Evolutionary conservation across 1,140 invertebrate genomes (phyloP), one percentile per base, ranked within the genome.

Genomic region (Coptotermes formosanus): DNA sequence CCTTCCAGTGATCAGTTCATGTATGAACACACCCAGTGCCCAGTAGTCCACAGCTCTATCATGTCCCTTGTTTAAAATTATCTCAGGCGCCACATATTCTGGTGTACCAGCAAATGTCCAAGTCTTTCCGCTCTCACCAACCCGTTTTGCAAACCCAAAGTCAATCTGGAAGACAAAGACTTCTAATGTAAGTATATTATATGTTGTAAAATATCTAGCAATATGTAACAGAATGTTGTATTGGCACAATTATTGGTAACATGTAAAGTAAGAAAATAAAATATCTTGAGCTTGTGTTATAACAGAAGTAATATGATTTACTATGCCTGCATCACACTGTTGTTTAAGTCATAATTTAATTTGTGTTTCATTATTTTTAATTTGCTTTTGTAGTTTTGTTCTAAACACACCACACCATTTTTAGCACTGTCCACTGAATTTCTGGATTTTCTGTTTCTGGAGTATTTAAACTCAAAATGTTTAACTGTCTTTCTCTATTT

Each of bases 81-180:
- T 96, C 93, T 99, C 98, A 0, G 98, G 98, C 7, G 98, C 97
- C 21, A 97, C 95, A 88, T 97, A 97, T 90, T 97, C 96, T 0
- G 97, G 97, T 4, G 97, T 99, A 3, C 98, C 98, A 89, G 98
- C 99, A 92, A 99, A 99, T 4, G 98, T 99, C 95, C 97, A 99
- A 0, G 98, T 99, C 91, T 98, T 98, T 81, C 94, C 92, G 4
- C 90, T 89, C 6, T 92, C 90, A 6, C 94, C 93, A 81, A 99
- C 92, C 88, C 95, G 94, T 91, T 99, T 99, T 16, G 98, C 97
- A 90, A 99, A 99, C n/a, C 98, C 98, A 92, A 99, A 99, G 91
- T 99, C 98, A 44, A 98, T 97, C 96, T 97, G 90, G 82, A 89
- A 90, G 88, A 59, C 6, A 16, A 44, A 85, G 12, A 48, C 1